Evolutionary conservation across 2,888 invertebrate genomes (phyloP).

Genomic region (Eutolmus rufibarbis): DNA sequence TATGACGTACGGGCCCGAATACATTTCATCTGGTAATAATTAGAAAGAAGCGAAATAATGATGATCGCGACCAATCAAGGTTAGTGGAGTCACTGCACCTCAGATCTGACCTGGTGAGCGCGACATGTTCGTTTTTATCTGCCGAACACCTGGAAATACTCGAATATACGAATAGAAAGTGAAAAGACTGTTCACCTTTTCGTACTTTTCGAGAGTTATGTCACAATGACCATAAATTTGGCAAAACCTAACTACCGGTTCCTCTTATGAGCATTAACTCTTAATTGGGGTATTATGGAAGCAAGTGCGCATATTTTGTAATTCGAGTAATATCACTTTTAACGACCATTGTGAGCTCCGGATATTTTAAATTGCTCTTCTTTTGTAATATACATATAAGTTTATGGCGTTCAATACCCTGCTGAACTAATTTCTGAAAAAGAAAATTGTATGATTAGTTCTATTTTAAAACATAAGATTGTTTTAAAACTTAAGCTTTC

Average conservation of each 20-base stretch:
- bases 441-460: too few relatives aligned
- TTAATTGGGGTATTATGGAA: background rate
- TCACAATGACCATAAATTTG: background rate
- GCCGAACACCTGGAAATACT: background rate
- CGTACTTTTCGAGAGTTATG: background rate
- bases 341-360: background rate
- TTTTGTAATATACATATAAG: background rate
- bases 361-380: background rate
- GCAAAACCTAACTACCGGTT: background rate
- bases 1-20: background rate
- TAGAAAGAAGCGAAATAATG: background rate
- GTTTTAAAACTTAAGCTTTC: too few relatives aligned
- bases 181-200: slow-evolving; percentile 8
- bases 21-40: background rate
- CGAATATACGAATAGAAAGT: background rate
- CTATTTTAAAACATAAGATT: too few relatives aligned
- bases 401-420: too few relatives aligned
- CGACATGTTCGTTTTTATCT: background rate
- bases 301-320: background rate
- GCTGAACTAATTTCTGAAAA: too few relatives aligned
- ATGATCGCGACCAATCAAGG: slow-evolving; percentile 1
- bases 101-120: background rate
- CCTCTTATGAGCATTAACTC: background rate
- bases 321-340: background rate
- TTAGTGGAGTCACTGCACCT: background rate